Evolutionary conservation across 2,888 invertebrate species (phyloP), one percentile per base, ranked within the genome.

Genomic region (Oligia fasciuncula): DNA sequence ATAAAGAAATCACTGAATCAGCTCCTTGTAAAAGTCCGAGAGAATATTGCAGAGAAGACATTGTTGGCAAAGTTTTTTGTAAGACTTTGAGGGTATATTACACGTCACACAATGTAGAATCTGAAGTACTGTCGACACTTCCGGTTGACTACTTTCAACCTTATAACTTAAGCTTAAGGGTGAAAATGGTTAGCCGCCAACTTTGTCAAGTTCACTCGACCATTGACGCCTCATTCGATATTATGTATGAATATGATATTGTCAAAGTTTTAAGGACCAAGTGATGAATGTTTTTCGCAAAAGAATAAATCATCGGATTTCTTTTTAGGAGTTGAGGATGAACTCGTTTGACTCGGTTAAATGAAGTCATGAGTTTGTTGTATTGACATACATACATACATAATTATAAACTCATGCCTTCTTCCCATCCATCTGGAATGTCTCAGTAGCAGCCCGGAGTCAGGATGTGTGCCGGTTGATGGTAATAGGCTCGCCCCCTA

Each of bases 1-100:
- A 86, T 85, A 83, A 80, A 67, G 60, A 83, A 87, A 81, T 81
- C 80, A 87, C 79, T 68, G 87, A 85, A 79, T 87, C 87, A 81
- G 85, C 81, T 54, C 60, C n/a, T 76, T 63, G 51, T 57, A 76
- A 62, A 83, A 83, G 68, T 86, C 73, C 75, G n/a, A 74, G 63
- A 29, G 78, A 81, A 83, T 80, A 84, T 81, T 76, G 66, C 73
- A 49, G 40, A 73, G 79, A 77, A 78, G 80, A 66, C 76, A 78
- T 87, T 85, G 80, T 83, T 75, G 76, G n/a, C 17, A 23, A 83
- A 87, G 78, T 77, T 83, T 82, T 79, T 81, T 80, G 72, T 74
- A 35, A 76, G 69, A 43, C 14, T 69, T 79, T 17, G 49, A 40
- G 67, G 68, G 72, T 77, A 71, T 85, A 86, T 88, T 87, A 77